These are phyloP conservation scores for Atlantisia rogersi DNA, from an alignment of 2,113 vertebrate genomes.

Conservation along the genomic window DNA sequence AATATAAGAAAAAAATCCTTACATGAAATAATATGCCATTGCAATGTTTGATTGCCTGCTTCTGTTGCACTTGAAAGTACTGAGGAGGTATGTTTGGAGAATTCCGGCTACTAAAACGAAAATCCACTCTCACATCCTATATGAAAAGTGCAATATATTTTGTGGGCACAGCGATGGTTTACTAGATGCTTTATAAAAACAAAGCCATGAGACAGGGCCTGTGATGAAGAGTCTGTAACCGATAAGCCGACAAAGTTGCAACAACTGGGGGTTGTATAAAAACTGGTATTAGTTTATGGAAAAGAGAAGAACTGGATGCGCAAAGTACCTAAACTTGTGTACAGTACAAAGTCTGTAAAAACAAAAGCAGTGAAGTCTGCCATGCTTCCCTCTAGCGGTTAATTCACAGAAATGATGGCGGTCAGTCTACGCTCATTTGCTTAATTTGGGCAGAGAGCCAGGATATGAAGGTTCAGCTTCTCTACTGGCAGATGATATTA, in stretches of 20 bases:
- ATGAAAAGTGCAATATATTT: background rate
- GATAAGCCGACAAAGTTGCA: background rate
- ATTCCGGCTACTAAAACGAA: background rate
- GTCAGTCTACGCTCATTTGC: background rate
- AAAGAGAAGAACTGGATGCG: background rate
- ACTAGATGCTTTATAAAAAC: background rate
- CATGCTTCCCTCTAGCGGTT: background rate
- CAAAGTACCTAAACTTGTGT: background rate
- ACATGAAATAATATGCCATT: slow-evolving; percentile 40
- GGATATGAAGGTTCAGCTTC: slow-evolving; percentile 27
- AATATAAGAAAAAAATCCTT: background rate
- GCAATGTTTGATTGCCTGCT: slow-evolving; percentile 32
- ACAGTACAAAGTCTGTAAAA: background rate
- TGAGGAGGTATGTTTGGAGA: background rate
- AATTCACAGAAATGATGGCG: background rate
- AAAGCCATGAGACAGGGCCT: background rate
- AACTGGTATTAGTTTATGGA: background rate
- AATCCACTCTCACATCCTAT: background rate
- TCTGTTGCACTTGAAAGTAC: background rate
- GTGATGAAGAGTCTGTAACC: background rate
- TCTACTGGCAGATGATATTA: slow-evolving; percentile 14
- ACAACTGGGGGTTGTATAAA: background rate
- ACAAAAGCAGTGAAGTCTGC: background rate
- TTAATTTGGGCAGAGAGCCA: slow-evolving; percentile 35
- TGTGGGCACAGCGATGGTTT: background rate